Percentiles rank a stretch among this genome's conserved stretches.
Evolutionary conservation across 2,113 vertebrate genomes (phyloP).

Genomic region (Zapus hudsonius): DNA sequence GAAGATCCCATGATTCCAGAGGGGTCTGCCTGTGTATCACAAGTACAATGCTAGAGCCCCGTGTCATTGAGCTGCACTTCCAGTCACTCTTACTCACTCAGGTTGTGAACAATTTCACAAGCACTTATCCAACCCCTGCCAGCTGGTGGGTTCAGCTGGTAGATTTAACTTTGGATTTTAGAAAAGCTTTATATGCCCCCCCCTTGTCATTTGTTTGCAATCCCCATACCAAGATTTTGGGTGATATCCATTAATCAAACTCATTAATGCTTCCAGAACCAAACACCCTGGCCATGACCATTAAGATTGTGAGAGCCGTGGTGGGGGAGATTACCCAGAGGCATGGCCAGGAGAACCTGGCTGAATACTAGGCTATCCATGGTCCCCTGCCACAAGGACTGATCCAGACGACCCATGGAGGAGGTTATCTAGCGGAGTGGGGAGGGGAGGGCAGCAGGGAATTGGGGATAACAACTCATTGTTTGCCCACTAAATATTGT

Average conservation of each 20-base stretch:
- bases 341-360: no score
- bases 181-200: background rate
- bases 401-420: no score
- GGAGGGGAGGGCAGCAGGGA: no score
- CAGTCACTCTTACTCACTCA: background rate
- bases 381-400: no score
- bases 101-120: background rate
- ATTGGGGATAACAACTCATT: no score
- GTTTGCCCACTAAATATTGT: no score
- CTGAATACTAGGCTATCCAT: no score
- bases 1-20: background rate
- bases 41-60: no score
- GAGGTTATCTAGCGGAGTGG: no score
- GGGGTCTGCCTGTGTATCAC: background rate
- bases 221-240: background rate
- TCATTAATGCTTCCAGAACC: background rate
- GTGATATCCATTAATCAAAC: background rate
- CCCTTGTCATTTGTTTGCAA: background rate
- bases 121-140: background rate
- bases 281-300: background rate
- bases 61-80: background rate
- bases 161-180: conserved; percentile 8
- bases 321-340: no score
- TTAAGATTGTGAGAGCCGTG: no score
- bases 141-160: background rate